Base-by-base conservation (phyloP, 1,140 invertebrate species). In the Hylaeus volcanicus region DNA sequence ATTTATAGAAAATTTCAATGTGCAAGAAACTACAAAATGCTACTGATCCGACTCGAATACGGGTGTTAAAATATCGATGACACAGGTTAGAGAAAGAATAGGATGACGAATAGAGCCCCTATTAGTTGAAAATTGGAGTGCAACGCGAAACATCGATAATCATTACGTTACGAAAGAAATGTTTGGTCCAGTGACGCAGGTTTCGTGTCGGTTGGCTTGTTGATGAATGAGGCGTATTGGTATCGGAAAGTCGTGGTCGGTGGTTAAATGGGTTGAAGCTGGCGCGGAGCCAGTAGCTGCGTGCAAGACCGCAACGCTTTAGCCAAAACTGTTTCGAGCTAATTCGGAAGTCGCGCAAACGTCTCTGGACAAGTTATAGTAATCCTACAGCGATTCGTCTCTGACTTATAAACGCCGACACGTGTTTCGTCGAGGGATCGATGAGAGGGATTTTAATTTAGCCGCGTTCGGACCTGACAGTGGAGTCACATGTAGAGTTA, bases 161-260 rank as follows among this genome's bases (percentile, higher is more conserved):
- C 15, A 5, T 41, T n/a, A 12, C n/a, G 71, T 61, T 12, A 14
- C 15, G 41, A 55, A 45, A 26, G 12, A 48, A 39, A 11, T 60
- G 69, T 51, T 61, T 12, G 26, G 11, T 5, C 43, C 11, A 3
- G 0, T 2, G 39, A 43, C 41, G 14, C n/a, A 26, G 43, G 45
- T 51, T 8, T 1, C 5, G 64, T 48, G 43, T 48, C 14, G 15
- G 63, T 37, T 9, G n/a, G 11, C 12, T 3, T 43, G 41, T 26
- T n/a, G 78, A 60, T 41, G 72, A 61, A 69, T 69, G 45, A 68
- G 45, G 51, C 51, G 39, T 41, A 76, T 75, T 79, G 61, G 64
- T 61, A 68, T 64, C 73, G 66, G 65, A 66, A 82, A 79, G 53
- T 68, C 69, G 75, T 41, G 80, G 75, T 74, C 56, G n/a, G 75